A percentile compares a stretch with the other conserved stretches of the same genome.
Evolutionary conservation across 53 echinoderm and acorn worm genomes (phyloP).

Genomic region (Mesocentrotus franciscanus): DNA sequence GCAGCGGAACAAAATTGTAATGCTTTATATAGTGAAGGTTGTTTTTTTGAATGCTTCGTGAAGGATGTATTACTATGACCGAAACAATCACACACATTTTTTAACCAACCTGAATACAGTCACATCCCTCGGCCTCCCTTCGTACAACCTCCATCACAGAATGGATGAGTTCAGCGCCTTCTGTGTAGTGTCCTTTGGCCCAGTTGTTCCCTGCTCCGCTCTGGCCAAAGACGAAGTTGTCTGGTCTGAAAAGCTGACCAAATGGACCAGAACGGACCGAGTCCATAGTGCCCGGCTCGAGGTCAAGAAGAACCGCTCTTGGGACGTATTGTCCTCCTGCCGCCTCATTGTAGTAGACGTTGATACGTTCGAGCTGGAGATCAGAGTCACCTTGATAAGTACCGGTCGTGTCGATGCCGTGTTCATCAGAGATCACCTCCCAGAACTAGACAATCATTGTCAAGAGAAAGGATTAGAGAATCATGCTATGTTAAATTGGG

Average conservation of each 20-base stretch:
- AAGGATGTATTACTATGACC: no score
- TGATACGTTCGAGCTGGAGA: conserved; percentile 94
- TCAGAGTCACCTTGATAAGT: conserved; percentile 89
- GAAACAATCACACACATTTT: no score
- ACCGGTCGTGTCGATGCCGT: conserved; percentile 87
- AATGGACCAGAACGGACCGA: conserved; percentile 89
- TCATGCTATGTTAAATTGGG: neutral
- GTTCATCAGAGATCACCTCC: conserved; percentile 93
- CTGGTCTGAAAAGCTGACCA: conserved; percentile 92
- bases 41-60: no score
- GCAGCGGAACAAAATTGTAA: no score
- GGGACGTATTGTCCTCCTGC: conserved; percentile 92
- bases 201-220: conserved; percentile 99
- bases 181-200: conserved; percentile 98
- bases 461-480: neutral
- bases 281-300: conserved; percentile 97
- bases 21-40: no score
- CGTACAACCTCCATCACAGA: conserved; percentile 92
- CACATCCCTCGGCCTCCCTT: conserved; percentile 90
- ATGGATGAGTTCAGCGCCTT: conserved; percentile 90
- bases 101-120: conserved; percentile 79
- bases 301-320: conserved; percentile 86
- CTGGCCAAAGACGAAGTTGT: conserved; percentile 97
- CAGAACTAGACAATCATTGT: conserved; percentile 70
- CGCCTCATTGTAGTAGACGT: conserved; percentile 97